Conservation (phyloP, 2,113 vertebrate species). For the Cathartes aura region DNA sequence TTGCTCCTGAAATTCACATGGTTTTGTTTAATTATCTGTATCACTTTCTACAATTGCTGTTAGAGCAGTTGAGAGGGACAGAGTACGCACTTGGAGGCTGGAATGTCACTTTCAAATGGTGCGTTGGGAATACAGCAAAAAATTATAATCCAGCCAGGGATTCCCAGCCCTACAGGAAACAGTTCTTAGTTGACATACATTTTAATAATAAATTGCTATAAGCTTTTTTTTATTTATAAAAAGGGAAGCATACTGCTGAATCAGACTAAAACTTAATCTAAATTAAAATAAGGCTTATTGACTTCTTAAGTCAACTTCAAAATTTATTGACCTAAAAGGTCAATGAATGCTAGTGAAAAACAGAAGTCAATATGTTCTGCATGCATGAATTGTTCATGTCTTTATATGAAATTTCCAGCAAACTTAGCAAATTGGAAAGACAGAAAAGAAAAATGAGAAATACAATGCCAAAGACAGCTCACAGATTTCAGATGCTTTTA, state of each 20-base stretch:
- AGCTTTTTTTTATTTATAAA: conserved; percentile 25
- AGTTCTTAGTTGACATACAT: conserved; percentile 35
- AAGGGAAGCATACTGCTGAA: conserved; percentile 54
- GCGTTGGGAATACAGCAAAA: conserved; percentile 3
- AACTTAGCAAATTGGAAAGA: conserved; percentile 69
- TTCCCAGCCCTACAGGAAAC: conserved; percentile 14
- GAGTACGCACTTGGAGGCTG: not conserved
- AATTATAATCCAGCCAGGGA: not conserved
- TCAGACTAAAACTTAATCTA: conserved; percentile 73
- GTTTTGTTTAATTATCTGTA: conserved; percentile 76
- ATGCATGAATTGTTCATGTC: conserved; percentile 76
- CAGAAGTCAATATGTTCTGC: conserved; percentile 70
- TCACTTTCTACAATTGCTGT: conserved; percentile 53
- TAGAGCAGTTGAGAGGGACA: conserved; percentile 53
- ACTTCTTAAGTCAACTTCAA: conserved; percentile 77
- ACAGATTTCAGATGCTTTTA: conserved; percentile 65
- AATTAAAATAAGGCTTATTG: conserved; percentile 77
- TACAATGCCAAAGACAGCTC: conserved; percentile 42
- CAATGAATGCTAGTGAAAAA: conserved; percentile 77
- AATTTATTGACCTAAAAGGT: conserved; percentile 76
- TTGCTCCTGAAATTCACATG: conserved; percentile 69
- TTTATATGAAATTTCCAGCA: conserved; percentile 75
- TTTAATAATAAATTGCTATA: conserved; percentile 54
- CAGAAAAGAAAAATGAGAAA: conserved; percentile 59
- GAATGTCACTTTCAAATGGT: conserved; percentile 58